These are phyloP conservation scores for Otus sunia DNA, from an alignment of 2,113 vertebrate genomes.

Conservation along the genomic window DNA sequence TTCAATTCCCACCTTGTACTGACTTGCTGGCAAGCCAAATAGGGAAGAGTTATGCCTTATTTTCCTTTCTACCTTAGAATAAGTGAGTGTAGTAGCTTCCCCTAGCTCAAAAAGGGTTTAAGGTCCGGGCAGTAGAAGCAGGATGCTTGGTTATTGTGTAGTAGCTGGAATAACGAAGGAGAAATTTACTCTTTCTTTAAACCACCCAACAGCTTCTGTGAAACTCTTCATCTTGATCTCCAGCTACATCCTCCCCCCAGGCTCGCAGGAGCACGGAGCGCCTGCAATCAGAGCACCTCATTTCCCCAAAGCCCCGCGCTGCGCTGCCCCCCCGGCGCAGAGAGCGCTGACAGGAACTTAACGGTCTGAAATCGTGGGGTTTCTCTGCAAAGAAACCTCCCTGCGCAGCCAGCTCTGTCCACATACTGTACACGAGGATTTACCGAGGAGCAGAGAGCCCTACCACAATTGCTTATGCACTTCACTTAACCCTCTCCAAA, in stretches of 20 bases:
- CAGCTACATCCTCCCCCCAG: not conserved
- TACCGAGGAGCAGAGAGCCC: not conserved
- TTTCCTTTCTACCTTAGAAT: not conserved
- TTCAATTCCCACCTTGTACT: not conserved
- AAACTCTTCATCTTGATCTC: not conserved
- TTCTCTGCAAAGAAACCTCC: not conserved
- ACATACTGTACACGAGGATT: not conserved
- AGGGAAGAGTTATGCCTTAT: not conserved
- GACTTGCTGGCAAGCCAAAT: not conserved
- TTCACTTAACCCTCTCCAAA: slow-evolving; percentile 47
- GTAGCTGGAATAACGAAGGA: not conserved
- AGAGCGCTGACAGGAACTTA: not conserved
- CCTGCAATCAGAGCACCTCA: slow-evolving; percentile 28
- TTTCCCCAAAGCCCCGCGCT: not conserved
- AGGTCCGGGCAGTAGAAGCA: not conserved
- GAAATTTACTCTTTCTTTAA: not conserved
- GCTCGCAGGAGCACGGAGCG: not conserved
- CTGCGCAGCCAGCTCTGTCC: not conserved
- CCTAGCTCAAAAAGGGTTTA: not conserved
- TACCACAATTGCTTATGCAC: not conserved
- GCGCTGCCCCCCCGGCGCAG: not conserved
- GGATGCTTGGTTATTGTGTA: not conserved
- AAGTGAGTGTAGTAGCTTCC: not conserved
- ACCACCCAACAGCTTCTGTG: not conserved
- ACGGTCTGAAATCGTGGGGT: not conserved